These are phyloP conservation scores for Emydura subglobosa DNA, from an alignment of 2,113 vertebrate genomes.

Conservation along the genomic window DNA sequence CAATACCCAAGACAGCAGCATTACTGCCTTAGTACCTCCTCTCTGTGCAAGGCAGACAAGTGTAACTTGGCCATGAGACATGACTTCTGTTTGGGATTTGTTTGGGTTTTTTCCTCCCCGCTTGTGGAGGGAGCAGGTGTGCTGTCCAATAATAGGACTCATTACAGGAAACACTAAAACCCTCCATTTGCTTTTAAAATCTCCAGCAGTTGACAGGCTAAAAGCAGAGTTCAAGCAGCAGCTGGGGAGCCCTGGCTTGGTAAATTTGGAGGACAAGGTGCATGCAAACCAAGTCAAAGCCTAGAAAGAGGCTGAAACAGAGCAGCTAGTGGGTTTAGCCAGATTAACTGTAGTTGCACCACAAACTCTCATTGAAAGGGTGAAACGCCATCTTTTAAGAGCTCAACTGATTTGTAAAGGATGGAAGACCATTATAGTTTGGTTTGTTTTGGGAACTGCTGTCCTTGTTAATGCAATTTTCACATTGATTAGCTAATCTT, in stretches of 20 bases:
- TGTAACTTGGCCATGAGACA: fast-evolving
- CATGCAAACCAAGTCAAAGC: background rate
- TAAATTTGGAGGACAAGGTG: fast-evolving
- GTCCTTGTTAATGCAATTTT: background rate
- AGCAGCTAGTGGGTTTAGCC: fast-evolving
- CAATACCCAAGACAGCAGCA: fast-evolving
- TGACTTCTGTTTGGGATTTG: fast-evolving
- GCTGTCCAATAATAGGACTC: too few species aligned
- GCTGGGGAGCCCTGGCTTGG: fast-evolving
- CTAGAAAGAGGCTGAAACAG: background rate
- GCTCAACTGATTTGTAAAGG: background rate
- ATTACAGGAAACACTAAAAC: background rate
- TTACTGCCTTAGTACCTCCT: fast-evolving
- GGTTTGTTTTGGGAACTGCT: background rate
- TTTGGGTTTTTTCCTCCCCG: fast-evolving
- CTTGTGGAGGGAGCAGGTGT: fast-evolving
- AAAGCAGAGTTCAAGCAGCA: background rate
- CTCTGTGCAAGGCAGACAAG: fast-evolving
- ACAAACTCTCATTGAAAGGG: fast-evolving
- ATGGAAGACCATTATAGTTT: background rate
- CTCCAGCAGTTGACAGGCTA: fast-evolving
- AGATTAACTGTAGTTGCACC: background rate
- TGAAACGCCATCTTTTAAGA: background rate
- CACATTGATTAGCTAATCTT: background rate
- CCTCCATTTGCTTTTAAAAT: background rate